A percentile compares a stretch with the other conserved stretches of the same genome.
Conservation (phyloP, 2,797 vertebrate genomes). For the Gadopsis marmoratus region DNA sequence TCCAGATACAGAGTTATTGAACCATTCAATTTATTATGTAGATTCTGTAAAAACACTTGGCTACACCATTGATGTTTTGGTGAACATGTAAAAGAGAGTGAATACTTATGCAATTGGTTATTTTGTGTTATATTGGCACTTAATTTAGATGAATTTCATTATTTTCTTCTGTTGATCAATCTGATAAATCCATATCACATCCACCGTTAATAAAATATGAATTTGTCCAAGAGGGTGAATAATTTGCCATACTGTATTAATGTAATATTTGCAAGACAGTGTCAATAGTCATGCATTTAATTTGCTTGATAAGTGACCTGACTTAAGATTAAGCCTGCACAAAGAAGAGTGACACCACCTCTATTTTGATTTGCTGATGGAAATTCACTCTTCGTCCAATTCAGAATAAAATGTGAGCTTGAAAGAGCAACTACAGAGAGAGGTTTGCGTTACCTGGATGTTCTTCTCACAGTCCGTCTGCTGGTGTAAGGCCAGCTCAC, state of each 20-base stretch:
- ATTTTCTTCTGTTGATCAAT: not conserved
- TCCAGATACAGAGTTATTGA: not conserved
- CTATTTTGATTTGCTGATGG: not conserved
- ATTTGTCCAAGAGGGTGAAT: not conserved
- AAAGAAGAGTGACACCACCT: not conserved
- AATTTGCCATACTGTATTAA: not conserved
- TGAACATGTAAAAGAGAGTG: not conserved
- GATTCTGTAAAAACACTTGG: not conserved
- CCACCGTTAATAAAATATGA: not conserved
- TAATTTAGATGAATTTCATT: not conserved
- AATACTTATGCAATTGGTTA: too few relatives aligned
- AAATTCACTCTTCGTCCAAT: not conserved
- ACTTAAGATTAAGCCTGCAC: not conserved
- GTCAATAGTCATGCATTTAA: not conserved
- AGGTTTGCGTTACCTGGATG: constrained; percentile 91
- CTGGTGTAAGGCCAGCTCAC: constrained; percentile 98
- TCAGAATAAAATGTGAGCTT: constrained; percentile 2
- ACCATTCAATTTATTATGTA: not conserved
- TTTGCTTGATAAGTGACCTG: not conserved
- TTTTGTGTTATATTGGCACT: not conserved
- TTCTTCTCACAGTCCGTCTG: constrained; percentile 99
- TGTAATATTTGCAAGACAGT: not conserved
- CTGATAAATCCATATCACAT: not conserved
- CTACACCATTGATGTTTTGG: not conserved
- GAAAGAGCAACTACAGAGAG: not conserved